A percentile compares a stretch with the other conserved stretches of the same genome.
Conservation (phyloP, 2,888 invertebrate species). For the Clunio marinus region DNA sequence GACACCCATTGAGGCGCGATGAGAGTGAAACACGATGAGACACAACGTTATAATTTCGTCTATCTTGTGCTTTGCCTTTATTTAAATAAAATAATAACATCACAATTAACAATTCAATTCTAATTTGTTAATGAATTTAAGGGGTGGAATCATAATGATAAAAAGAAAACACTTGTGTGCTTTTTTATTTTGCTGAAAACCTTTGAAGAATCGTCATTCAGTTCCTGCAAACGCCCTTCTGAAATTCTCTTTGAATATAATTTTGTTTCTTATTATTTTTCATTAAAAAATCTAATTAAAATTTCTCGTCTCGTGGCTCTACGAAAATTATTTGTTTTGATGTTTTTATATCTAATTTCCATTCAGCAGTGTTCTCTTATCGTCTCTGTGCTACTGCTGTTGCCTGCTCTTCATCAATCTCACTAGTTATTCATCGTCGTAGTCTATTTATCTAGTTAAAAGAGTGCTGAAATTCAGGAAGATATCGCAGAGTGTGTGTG, state of each 20-base stretch:
- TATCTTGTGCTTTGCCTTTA: background rate
- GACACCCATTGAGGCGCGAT: conserved; percentile 28
- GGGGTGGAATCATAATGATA: too few relatives aligned
- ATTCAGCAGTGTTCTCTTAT: conserved; percentile 25
- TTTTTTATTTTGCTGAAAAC: too few relatives aligned
- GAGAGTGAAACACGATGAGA: background rate
- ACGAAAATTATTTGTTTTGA: too few relatives aligned
- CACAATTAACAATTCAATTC: conserved; percentile 11
- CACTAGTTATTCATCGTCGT: conserved; percentile 4
- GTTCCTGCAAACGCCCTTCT: background rate
- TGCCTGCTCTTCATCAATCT: conserved; percentile 35
- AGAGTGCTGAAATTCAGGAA: background rate
- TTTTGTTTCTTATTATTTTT: background rate
- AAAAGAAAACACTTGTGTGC: too few relatives aligned
- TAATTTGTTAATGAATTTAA: background rate
- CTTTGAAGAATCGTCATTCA: too few relatives aligned
- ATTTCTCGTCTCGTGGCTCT: too few relatives aligned
- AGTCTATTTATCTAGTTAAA: background rate
- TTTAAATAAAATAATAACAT: conserved; percentile 1
- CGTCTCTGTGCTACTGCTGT: conserved; percentile 33
- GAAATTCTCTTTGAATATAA: background rate
- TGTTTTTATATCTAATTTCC: too few relatives aligned
- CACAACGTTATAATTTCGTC: background rate
- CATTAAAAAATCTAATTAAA: too few relatives aligned
- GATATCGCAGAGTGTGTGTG: conserved; percentile 2